A percentile compares a stretch with the other conserved stretches of the same genome.
These are phyloP conservation scores for Drosophila picticornis DNA, from an alignment of 2,888 invertebrate genomes.

Conservation along the genomic window DNA sequence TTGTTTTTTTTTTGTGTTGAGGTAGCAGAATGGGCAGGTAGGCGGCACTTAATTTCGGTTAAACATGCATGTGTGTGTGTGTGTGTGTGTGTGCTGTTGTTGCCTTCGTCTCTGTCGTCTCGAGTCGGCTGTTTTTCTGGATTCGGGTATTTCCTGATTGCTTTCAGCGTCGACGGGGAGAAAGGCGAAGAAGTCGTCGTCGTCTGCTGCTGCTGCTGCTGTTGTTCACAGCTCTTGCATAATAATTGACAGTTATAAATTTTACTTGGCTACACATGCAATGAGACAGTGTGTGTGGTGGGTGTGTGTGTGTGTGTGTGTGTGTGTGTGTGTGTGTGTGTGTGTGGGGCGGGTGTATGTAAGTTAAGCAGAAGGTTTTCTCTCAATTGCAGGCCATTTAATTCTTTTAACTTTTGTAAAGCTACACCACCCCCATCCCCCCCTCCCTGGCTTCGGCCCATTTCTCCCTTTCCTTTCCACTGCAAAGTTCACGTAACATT, in stretches of 20 bases:
- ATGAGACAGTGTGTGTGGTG: constrained; percentile 6
- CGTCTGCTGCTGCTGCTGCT: constrained; percentile 24
- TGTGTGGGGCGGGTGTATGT: neutral
- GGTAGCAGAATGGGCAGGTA: constrained; percentile 2
- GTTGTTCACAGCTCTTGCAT: constrained; percentile 74
- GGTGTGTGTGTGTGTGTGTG: neutral
- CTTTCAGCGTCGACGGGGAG: constrained; percentile 19
- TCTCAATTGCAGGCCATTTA: constrained; percentile 29
- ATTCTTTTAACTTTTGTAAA: constrained; percentile 70
- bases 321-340: neutral
- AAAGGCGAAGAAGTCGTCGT: constrained; percentile 3
- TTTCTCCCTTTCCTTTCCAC: constrained; percentile 8
- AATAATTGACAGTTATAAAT: constrained; percentile 81
- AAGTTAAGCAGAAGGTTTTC: neutral
- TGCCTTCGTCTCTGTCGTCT: neutral
- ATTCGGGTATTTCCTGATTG: constrained; percentile 77
- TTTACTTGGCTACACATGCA: constrained; percentile 61
- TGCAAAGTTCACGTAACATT: constrained; percentile 71
- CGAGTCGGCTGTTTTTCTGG: constrained; percentile 22
- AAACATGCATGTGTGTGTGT: constrained; percentile 33
- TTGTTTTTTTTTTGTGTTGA: neutral
- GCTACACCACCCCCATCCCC: neutral
- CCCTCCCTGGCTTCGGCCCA: neutral
- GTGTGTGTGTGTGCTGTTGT: constrained; percentile 25
- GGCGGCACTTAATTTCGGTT: constrained; percentile 37